Evolutionary conservation across 2,797 vertebrate species (phyloP).

Genomic region (Myotis daubentonii): DNA sequence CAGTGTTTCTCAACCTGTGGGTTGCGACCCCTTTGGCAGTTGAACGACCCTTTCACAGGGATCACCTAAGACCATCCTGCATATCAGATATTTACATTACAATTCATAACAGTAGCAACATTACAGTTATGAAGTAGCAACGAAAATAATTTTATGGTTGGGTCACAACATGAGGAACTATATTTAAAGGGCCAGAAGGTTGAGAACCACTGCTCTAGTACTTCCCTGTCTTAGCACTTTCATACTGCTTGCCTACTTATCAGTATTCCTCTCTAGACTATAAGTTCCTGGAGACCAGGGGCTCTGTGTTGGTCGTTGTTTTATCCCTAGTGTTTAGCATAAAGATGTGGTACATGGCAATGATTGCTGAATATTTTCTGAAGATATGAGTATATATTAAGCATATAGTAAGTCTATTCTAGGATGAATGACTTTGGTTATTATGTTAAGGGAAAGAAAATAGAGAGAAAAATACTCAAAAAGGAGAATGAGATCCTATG

Average conservation of each 20-base stretch:
- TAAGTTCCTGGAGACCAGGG: not conserved
- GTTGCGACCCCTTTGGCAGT: too few relatives aligned
- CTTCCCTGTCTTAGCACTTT: not conserved
- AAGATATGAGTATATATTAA: not conserved
- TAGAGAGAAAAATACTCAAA: not conserved
- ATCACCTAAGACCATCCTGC: too few relatives aligned
- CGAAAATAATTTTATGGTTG: too few relatives aligned
- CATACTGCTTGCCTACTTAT: not conserved
- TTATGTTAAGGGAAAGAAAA: not conserved
- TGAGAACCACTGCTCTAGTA: too few relatives aligned
- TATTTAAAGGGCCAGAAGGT: too few relatives aligned
- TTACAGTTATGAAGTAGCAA: too few relatives aligned
- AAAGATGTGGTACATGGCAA: not conserved
- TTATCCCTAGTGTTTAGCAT: not conserved
- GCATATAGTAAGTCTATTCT: not conserved
- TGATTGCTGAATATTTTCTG: not conserved
- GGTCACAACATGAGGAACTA: too few relatives aligned
- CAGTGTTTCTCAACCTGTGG: not conserved
- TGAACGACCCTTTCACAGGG: too few relatives aligned
- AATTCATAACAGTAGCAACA: too few relatives aligned
- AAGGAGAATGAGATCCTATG: not conserved
- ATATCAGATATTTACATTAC: too few relatives aligned
- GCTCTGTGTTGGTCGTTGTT: not conserved
- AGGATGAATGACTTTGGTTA: not conserved
- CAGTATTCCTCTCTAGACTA: not conserved